phyloP scores from a whole-genome alignment of 2,113 vertebrate species.

The Hirundichthys speculiger region DNA sequence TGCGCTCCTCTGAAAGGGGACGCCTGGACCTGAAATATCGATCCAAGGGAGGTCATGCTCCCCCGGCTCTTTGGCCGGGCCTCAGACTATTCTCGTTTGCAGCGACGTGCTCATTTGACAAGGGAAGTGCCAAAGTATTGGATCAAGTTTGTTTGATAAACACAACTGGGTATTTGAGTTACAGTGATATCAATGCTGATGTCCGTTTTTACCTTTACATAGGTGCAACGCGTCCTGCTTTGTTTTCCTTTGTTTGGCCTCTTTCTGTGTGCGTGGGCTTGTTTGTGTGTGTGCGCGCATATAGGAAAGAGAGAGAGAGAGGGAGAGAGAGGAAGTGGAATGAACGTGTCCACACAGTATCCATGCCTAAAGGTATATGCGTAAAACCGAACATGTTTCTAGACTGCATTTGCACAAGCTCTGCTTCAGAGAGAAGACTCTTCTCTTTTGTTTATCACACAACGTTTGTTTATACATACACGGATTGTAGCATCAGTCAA shows the following conservation, averaged over 20 bases:
- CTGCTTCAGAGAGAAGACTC: constrained; percentile 11
- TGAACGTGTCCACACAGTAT: constrained; percentile 2
- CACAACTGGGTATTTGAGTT: constrained; percentile 4
- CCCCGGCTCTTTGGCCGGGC: constrained; percentile 61
- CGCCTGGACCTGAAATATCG: constrained; percentile 74
- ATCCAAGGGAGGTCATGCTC: constrained; percentile 75
- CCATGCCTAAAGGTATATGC: constrained; percentile 49
- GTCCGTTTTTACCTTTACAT: constrained; percentile 1
- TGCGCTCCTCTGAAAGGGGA: constrained; percentile 71
- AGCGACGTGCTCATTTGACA: constrained; percentile 55
- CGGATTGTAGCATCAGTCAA: constrained; percentile 70
- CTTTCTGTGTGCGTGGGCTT: constrained; percentile 3
- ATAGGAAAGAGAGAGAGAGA: not conserved
- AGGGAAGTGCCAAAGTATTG: constrained; percentile 28
- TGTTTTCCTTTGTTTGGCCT: constrained; percentile 45
- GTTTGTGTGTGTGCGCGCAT: not conserved
- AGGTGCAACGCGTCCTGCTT: constrained; percentile 21
- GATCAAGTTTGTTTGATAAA: constrained; percentile 38
- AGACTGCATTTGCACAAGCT: no score
- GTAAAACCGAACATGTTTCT: constrained; percentile 24
- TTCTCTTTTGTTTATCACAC: constrained; percentile 50
- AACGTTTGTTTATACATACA: constrained; percentile 53
- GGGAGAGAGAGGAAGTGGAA: not conserved
- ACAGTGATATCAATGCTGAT: not conserved
- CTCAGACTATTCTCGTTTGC: constrained; percentile 70